Percentiles rank a stretch among this genome's conserved stretches.
Conservation (phyloP, 2,888 invertebrate species). For the Fragum sueziense region DNA sequence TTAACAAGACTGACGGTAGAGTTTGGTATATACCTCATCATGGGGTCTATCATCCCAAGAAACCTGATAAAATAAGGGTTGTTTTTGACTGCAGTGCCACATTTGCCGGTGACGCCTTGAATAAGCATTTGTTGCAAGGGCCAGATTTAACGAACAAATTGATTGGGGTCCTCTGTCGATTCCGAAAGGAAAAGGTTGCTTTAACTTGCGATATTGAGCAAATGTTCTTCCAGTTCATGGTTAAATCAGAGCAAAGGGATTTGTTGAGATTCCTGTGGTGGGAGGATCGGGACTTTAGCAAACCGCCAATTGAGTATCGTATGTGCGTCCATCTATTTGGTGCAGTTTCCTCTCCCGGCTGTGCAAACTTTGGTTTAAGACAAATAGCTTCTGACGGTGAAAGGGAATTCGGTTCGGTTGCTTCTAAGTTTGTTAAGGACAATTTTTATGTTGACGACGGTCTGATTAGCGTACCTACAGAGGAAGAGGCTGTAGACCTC, state of each 20-base stretch:
- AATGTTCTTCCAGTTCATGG: neutral
- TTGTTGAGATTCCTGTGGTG: constrained; percentile 3
- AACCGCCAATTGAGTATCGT: neutral
- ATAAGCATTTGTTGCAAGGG: constrained; percentile 49
- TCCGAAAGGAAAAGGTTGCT: neutral
- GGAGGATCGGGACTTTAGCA: neutral
- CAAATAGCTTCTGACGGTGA: constrained; percentile 23
- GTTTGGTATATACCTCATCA: constrained; percentile 63
- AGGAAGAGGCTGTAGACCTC: constrained; percentile 32
- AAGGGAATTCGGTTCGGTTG: constrained; percentile 7
- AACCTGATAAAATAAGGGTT: constrained; percentile 53
- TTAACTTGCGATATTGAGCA: neutral
- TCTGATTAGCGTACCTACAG: constrained; percentile 14
- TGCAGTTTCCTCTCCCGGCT: constrained; percentile 59
- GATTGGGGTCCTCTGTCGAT: constrained; percentile 53
- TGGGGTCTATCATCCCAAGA: constrained; percentile 45
- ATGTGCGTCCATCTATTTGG: constrained; percentile 5
- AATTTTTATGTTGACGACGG: constrained; percentile 48
- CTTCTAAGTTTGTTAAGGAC: constrained; percentile 19
- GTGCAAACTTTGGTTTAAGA: constrained; percentile 39
- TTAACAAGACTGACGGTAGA: neutral
- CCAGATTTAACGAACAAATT: constrained; percentile 58
- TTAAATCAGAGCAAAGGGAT: neutral
- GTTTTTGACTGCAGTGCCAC: constrained; percentile 54
- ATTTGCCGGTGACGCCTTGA: constrained; percentile 29